Percentiles rank a stretch among this genome's conserved stretches.
Conservation (phyloP, 2,113 vertebrate genomes). For the Hippocampus abdominalis region DNA sequence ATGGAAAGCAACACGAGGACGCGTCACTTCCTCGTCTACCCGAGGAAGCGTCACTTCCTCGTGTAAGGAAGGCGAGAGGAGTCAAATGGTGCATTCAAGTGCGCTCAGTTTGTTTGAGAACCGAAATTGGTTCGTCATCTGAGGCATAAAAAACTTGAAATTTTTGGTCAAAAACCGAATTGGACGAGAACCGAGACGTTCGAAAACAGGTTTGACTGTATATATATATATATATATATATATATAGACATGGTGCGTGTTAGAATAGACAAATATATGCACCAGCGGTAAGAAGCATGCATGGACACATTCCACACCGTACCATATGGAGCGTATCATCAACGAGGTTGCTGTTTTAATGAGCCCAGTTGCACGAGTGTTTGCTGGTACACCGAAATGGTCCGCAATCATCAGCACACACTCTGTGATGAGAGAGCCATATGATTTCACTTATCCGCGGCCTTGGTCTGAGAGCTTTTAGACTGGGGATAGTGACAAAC, state of each 20-base stretch:
- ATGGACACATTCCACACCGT: constrained; percentile 11
- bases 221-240: too few species aligned
- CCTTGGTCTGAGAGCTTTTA: constrained; percentile 64
- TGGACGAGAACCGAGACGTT: too few species aligned
- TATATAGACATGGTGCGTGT: neutral
- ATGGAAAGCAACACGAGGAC: too few species aligned
- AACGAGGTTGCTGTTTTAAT: constrained; percentile 54
- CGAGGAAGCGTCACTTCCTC: too few species aligned
- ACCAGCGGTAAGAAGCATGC: constrained; percentile 21
- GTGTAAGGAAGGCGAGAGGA: too few species aligned
- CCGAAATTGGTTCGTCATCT: too few species aligned
- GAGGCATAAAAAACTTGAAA: too few species aligned
- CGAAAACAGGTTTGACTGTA: too few species aligned
- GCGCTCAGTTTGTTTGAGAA: too few species aligned
- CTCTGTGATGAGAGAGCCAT: constrained; percentile 57
- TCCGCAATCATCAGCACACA: constrained; percentile 50
- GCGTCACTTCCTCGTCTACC: too few species aligned
- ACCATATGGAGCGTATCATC: constrained; percentile 56
- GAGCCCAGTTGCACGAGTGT: constrained; percentile 48
- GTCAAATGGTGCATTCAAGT: too few species aligned
- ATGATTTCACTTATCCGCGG: constrained; percentile 71
- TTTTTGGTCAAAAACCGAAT: too few species aligned
- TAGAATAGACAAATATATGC: constrained; percentile 12
- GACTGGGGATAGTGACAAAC: constrained; percentile 64
- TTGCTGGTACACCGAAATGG: constrained; percentile 32